Conservation (phyloP, 1,140 invertebrate genomes). For the Panonychus citri region DNA sequence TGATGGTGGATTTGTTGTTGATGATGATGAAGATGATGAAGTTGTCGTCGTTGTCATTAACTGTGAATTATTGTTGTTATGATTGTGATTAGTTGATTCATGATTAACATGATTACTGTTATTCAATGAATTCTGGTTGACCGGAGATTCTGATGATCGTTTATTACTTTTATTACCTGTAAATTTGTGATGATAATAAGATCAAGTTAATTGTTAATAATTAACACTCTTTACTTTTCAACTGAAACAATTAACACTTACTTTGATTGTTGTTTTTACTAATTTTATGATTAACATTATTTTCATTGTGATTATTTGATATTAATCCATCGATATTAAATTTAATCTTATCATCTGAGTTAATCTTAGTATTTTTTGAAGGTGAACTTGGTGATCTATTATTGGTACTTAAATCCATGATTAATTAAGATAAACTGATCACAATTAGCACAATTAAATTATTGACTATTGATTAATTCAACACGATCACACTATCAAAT, state of each 20-base stretch:
- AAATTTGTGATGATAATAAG: neutral
- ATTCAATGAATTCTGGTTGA: too few species aligned
- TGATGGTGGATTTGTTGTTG: neutral
- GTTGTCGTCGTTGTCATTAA: too few species aligned
- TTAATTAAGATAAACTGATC: too few species aligned
- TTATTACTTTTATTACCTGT: too few species aligned
- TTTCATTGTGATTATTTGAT: neutral
- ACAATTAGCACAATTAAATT: too few species aligned
- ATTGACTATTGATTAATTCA: too few species aligned
- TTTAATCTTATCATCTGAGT: neutral
- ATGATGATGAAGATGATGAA: neutral
- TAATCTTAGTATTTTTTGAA: neutral
- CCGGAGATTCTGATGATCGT: too few species aligned
- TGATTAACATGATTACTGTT: too few species aligned
- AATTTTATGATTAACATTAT: neutral
- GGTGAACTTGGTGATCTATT: neutral
- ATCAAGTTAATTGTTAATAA: neutral
- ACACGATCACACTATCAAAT: too few species aligned
- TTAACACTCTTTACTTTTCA: neutral
- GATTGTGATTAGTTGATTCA: too few species aligned
- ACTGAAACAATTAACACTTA: neutral
- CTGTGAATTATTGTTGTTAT: too few species aligned
- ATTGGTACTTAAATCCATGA: neutral
- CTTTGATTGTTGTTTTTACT: too few species aligned
- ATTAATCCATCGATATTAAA: constrained; percentile 6